Base-by-base conservation (phyloP, 2,888 invertebrate species). In the Ormyrus thymus region DNA sequence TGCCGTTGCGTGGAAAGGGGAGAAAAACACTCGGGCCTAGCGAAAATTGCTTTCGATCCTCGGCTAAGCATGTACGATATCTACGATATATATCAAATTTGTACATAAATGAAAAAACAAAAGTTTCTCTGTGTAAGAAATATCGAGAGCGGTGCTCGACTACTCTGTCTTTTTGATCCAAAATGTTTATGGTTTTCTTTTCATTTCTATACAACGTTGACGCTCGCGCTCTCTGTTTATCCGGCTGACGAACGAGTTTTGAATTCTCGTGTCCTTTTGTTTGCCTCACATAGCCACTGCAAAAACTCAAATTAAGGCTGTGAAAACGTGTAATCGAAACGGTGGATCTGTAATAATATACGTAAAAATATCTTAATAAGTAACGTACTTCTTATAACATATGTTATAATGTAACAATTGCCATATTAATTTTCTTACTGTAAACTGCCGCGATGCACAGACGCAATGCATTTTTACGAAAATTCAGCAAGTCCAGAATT, bases 291-390 rank as follows among this genome's bases (percentile, higher is more conserved):
- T 80, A 74, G 80, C 76, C 77, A 80, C 29, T 53, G 61, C 71
- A 45, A 64, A 76, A 73, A 77, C 59, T 80, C 56, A 69, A 80
- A 73, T 68, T 77, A 81, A 58, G 81, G 78, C 74, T 78, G 81
- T 81, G 81, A 81, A 75, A 69, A 62, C 53, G 13, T 66, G 78
- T 80, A 76, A 78, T 80, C 77, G 75, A 78, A 75, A 74, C 78
- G 75, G 65, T 61, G 66, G 45, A 69, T 69, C 45, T 66, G 68
- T 50, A 9, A 62, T 56, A 1, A 50, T 71, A 70, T 65, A 72
- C 61, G 59, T 56, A 76, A 69, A 45, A 13, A 6, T 59, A 70
- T 29, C 29, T 29, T 29, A 29, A 29, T 29, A 45, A 7, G 6
- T 56, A 48, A 66, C 53, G 4, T 53, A 43, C 51, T 70, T 58